phyloP scores from a whole-genome alignment of 1,140 invertebrate species.

The Drosophila pachea region DNA sequence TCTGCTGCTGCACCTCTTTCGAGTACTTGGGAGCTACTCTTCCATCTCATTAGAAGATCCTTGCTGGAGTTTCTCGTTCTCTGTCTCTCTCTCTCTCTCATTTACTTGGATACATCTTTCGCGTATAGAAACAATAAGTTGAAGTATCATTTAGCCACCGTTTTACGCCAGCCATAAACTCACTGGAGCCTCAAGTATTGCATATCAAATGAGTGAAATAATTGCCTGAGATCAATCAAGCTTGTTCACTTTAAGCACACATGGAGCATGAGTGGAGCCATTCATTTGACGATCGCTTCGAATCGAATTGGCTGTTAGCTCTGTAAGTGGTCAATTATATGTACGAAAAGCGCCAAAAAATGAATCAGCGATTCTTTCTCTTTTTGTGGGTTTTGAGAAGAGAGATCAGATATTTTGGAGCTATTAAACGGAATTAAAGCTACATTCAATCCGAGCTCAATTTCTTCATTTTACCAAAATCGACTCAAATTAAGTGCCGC shows the following conservation, averaged over 20 bases:
- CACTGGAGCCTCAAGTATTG: too few species aligned
- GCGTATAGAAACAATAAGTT: too few species aligned
- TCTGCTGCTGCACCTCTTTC: too few species aligned
- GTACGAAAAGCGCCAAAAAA: conserved; percentile 35
- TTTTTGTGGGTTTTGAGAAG: conserved; percentile 7
- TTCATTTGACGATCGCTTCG: conserved; percentile 10
- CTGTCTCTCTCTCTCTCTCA: too few species aligned
- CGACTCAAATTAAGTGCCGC: conserved; percentile 34
- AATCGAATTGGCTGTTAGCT: conserved; percentile 28
- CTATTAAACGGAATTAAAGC: conserved; percentile 66
- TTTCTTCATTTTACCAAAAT: conserved; percentile 20
- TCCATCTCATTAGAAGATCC: too few species aligned
- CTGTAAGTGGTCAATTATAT: conserved; percentile 30
- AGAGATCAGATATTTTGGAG: conserved; percentile 41
- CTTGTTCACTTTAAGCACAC: conserved; percentile 4
- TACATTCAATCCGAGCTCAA: conserved; percentile 53
- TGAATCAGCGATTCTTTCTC: conserved; percentile 48
- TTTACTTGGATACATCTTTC: too few species aligned
- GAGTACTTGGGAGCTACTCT: too few species aligned
- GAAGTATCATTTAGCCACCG: too few species aligned
- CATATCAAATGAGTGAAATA: too few species aligned
- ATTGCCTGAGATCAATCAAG: background rate
- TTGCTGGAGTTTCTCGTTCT: too few species aligned
- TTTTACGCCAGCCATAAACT: too few species aligned
- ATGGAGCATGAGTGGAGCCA: background rate